phyloP scores from a whole-genome alignment of 2,888 invertebrate species.

The Mesorhabditis belari region DNA sequence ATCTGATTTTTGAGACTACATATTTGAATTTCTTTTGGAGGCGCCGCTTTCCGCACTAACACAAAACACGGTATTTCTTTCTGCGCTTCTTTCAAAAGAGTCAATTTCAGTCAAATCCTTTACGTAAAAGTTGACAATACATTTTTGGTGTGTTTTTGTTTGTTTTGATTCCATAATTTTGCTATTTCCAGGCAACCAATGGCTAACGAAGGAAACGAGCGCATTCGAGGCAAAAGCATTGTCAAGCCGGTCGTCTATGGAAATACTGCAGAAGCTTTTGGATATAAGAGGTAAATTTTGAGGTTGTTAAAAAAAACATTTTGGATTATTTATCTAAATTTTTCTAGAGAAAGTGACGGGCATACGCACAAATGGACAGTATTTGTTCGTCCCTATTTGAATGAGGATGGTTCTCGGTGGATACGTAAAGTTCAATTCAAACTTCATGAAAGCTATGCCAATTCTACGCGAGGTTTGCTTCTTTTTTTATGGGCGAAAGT shows the following conservation, averaged over 20 bases:
- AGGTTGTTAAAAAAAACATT: background rate
- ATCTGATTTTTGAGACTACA: too few species aligned
- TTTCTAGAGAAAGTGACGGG: conserved; percentile 59
- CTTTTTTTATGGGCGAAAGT: background rate
- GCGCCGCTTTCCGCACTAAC: too few species aligned
- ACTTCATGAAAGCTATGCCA: conserved; percentile 90
- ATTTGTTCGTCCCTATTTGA: conserved; percentile 22
- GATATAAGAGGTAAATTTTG: conserved; percentile 11
- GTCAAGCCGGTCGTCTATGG: conserved; percentile 94
- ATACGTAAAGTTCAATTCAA: conserved; percentile 63
- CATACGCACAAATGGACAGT: conserved; percentile 93
- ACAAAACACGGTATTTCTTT: too few species aligned
- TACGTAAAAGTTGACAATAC: too few species aligned
- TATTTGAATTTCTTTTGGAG: too few species aligned
- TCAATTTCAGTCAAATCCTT: too few species aligned
- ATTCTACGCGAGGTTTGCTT: conserved; percentile 68
- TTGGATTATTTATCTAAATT: background rate
- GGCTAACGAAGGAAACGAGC: too few species aligned
- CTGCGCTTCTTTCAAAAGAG: too few species aligned
- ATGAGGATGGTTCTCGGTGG: conserved; percentile 29
- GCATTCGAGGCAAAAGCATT: conserved; percentile 57
- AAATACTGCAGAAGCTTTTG: conserved; percentile 67
- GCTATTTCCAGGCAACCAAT: too few species aligned
- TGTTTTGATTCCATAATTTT: too few species aligned
- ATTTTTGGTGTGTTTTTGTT: too few species aligned